Conservation (phyloP, 2,113 vertebrate genomes). For the Halichoeres trimaculatus region DNA sequence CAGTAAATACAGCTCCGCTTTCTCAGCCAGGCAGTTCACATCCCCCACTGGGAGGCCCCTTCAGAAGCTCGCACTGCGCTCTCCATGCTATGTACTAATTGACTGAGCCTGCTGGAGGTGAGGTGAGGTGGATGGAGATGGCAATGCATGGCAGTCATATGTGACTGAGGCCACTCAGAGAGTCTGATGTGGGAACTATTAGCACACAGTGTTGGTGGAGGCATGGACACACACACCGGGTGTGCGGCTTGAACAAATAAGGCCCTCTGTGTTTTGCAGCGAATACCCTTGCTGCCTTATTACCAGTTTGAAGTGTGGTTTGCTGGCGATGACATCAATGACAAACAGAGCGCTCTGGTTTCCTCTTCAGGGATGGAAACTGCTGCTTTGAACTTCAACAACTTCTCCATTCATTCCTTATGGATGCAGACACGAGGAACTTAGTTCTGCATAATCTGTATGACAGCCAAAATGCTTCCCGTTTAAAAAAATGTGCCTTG, state of each 20-base stretch:
- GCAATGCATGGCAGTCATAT: slow-evolving; percentile 75
- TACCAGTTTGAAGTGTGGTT: slow-evolving; percentile 73
- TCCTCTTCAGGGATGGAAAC: slow-evolving; percentile 65
- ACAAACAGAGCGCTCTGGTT: slow-evolving; percentile 72
- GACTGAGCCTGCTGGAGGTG: slow-evolving; percentile 53
- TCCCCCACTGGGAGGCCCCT: slow-evolving; percentile 54
- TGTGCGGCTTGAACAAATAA: slow-evolving; percentile 72
- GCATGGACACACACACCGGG: slow-evolving; percentile 47
- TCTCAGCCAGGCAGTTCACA: slow-evolving; percentile 54
- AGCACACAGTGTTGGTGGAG: slow-evolving; percentile 41
- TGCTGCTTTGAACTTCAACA: slow-evolving; percentile 72
- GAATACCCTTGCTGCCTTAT: slow-evolving; percentile 57
- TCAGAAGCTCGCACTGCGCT: slow-evolving; percentile 64
- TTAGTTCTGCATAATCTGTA: slow-evolving; percentile 18
- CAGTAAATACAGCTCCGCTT: slow-evolving; percentile 64
- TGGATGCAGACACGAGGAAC: slow-evolving; percentile 44
- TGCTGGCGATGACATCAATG: slow-evolving; percentile 73
- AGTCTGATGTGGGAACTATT: slow-evolving; percentile 76
- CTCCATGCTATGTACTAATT: slow-evolving; percentile 67
- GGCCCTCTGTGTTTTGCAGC: slow-evolving; percentile 69
- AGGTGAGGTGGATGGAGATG: slow-evolving; percentile 65
- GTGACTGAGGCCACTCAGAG: slow-evolving; percentile 56
- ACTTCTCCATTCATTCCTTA: slow-evolving; percentile 67
- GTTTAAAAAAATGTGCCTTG: not conserved
- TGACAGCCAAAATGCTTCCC: slow-evolving; percentile 15